Conservation (phyloP, 2,113 vertebrate genomes). For the Bos taurus region DNA sequence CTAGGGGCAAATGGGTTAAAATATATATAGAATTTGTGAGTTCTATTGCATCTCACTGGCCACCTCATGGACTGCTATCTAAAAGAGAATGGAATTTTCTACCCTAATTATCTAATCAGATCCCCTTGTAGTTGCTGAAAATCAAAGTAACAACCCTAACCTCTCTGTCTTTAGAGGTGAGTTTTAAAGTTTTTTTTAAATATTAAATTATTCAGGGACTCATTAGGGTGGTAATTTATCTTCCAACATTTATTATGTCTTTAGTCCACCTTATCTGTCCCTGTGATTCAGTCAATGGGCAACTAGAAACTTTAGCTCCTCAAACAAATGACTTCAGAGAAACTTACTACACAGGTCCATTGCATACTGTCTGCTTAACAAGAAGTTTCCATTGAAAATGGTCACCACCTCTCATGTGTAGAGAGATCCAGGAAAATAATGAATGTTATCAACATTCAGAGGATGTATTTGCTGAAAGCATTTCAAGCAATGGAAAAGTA, state of each 20-base stretch:
- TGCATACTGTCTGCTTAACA: not conserved
- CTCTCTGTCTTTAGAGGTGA: not conserved
- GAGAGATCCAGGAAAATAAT: not conserved
- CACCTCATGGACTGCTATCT: not conserved
- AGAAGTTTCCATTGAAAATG: not conserved
- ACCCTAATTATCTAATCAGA: not conserved
- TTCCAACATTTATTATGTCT: not conserved
- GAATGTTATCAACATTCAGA: not conserved
- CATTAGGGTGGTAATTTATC: not conserved
- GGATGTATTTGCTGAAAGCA: not conserved
- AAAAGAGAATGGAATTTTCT: not conserved
- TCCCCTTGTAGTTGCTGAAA: not conserved
- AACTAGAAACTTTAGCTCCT: not conserved
- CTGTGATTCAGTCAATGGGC: not conserved
- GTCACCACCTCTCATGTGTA: not conserved
- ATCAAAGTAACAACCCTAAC: not conserved
- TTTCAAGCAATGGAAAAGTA: not conserved
- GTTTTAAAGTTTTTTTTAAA: not conserved
- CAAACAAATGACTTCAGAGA: conserved; percentile 3
- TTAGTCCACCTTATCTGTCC: not conserved
- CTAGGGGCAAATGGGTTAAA: not conserved
- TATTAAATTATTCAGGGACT: not conserved
- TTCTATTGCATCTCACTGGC: not conserved
- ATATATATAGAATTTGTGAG: not conserved
- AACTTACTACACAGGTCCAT: not conserved